These are phyloP conservation scores for Nettapus auritus DNA, from an alignment of 2,113 vertebrate genomes.

Conservation along the genomic window DNA sequence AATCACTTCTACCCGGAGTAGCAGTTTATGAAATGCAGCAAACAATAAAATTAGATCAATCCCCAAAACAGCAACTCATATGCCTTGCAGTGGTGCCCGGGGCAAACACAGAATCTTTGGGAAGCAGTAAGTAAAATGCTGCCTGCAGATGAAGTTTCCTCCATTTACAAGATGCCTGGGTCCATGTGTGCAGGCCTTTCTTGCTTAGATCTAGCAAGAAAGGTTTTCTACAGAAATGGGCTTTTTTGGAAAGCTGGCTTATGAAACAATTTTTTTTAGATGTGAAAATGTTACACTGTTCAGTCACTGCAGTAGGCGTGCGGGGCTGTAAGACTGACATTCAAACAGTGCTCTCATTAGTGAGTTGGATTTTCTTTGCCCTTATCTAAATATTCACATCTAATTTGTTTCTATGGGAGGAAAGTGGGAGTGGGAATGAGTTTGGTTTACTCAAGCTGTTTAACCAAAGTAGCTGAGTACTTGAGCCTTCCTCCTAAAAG, in stretches of 20 bases:
- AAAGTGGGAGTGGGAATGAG: neutral
- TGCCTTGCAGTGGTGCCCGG: neutral
- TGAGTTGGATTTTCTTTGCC: neutral
- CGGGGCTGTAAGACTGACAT: neutral
- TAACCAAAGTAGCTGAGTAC: neutral
- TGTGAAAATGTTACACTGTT: neutral
- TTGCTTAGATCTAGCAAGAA: neutral
- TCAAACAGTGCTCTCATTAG: neutral
- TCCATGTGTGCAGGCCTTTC: neutral
- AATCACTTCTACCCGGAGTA: constrained; percentile 14
- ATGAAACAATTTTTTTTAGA: neutral
- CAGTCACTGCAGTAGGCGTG: neutral
- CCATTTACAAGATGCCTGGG: neutral
- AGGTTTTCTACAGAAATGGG: neutral
- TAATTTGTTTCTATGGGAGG: neutral
- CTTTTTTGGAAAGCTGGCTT: neutral
- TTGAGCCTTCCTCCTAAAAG: neutral
- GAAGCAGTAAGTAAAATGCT: neutral
- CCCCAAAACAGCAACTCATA: neutral
- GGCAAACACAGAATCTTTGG: neutral
- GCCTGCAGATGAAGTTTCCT: neutral
- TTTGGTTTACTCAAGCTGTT: constrained; percentile 8
- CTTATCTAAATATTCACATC: neutral
- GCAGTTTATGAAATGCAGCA: constrained; percentile 12
- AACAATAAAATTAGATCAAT: neutral